Base-by-base conservation (phyloP, 2,797 vertebrate genomes). In the Mallotus villosus region DNA sequence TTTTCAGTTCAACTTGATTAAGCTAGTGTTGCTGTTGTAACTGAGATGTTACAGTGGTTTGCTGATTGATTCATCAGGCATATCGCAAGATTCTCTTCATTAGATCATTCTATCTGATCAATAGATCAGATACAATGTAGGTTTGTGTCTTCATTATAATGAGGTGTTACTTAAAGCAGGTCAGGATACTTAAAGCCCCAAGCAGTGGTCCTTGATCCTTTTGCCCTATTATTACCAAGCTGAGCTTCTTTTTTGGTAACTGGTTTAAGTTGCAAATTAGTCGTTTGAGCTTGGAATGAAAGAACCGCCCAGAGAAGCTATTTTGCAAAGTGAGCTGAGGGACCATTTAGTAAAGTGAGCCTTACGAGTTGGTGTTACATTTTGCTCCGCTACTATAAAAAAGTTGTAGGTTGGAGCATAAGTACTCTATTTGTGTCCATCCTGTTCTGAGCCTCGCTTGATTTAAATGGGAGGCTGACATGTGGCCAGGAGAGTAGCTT, bases 201-300 rank as follows among this genome's bases (percentile, higher is more conserved):
- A 29, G 65, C 24, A 53, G 41, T 25, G n/a, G 14, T 34, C 11
- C 16, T 46, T 4, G 17, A 46, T 65, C 21, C 19, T 11, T 29
- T 9, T 19, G 5, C 57, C 34, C 22, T 60, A 27, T 69, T 34
- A 41, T 24, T 58, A 68, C 53, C 4, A n/a, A 4, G 21, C 22
- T 5, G 11, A 27, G 51, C 49, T 64, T 63, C 24, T 70, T 66
- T 49, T 37, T 53, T 41, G 53, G 19, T 68, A 62, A 61, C 49
- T 49, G 63, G 49, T n/a, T 74, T 58, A 19, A 57, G 71, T 69
- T n/a, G 53, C 32, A 58, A 63, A 64, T 65, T 53, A 62, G 60
- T 55, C 49, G 24, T 68, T 73, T 67, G 5, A 58, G 49, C 72
- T 68, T 8, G 2, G 32, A 68, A 46, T 27, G 7, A 64, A 27